Percentiles rank a stretch among this genome's conserved stretches.
Conservation (phyloP, 1,140 invertebrate genomes). For the Drosophila azteca region DNA sequence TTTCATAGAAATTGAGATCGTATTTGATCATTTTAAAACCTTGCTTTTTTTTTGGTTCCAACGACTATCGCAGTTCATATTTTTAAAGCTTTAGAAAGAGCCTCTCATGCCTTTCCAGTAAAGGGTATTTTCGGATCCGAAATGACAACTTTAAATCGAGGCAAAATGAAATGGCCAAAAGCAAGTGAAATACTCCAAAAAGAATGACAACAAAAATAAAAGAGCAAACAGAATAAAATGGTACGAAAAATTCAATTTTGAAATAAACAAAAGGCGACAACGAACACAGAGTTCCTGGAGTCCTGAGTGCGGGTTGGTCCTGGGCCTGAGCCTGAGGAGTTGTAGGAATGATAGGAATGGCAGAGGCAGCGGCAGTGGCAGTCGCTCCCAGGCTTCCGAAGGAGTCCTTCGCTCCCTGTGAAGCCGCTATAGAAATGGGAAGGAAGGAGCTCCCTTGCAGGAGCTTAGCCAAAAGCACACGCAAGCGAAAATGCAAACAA, state of each 20-base stretch:
- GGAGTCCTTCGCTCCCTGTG: neutral
- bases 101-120: too few species aligned
- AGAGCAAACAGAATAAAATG: conserved; percentile 45
- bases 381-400: neutral
- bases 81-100: too few species aligned
- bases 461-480: conserved; percentile 16
- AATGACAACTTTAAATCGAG: conserved; percentile 57
- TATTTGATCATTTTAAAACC: too few species aligned
- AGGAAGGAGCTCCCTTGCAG: neutral
- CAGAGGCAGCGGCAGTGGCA: too few species aligned
- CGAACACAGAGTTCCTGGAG: too few species aligned
- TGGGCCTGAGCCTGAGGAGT: too few species aligned
- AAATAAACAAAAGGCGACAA: conserved; percentile 53
- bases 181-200: conserved; percentile 16
- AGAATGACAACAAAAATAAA: conserved; percentile 9
- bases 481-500: conserved; percentile 41
- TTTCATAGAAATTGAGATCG: too few species aligned
- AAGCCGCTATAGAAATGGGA: too few species aligned
- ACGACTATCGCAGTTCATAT: too few species aligned
- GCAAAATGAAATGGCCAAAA: conserved; percentile 46
- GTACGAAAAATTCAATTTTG: conserved; percentile 59
- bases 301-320: too few species aligned
- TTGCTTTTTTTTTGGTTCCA: too few species aligned
- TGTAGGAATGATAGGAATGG: too few species aligned
- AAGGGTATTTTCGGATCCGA: neutral